Conservation (phyloP, 2,888 invertebrate species). For the Spisula subtruncata region DNA sequence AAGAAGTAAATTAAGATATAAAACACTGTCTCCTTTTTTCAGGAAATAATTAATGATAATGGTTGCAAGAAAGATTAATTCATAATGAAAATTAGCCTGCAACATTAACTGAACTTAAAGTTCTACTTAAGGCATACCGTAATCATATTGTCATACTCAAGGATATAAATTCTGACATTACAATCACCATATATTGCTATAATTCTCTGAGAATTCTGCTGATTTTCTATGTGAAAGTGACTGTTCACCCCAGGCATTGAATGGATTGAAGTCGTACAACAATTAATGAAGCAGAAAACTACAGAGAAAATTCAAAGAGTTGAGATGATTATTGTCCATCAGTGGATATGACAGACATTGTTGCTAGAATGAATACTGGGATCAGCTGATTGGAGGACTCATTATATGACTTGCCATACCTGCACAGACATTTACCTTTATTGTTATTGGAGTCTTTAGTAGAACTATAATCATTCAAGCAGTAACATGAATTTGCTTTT, state of each 20-base stretch:
- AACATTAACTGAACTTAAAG: neutral
- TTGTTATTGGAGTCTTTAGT: too few relatives aligned
- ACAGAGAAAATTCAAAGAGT: slow-evolving; percentile 14
- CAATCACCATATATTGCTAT: neutral
- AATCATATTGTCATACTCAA: neutral
- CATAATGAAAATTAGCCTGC: neutral
- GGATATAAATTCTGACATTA: neutral
- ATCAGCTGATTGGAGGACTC: too few relatives aligned
- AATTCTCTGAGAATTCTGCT: neutral
- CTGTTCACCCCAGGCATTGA: neutral
- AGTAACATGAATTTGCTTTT: too few relatives aligned
- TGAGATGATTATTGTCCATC: neutral
- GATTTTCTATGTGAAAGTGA: neutral
- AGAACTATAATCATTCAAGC: too few relatives aligned
- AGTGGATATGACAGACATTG: neutral
- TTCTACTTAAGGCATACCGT: neutral
- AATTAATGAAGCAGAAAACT: neutral
- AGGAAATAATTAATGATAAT: too few relatives aligned
- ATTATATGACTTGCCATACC: too few relatives aligned
- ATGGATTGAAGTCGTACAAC: neutral
- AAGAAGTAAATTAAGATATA: too few relatives aligned
- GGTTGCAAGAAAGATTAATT: neutral
- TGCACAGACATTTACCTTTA: too few relatives aligned
- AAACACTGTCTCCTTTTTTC: too few relatives aligned
- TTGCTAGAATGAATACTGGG: neutral